phyloP scores from a whole-genome alignment of 1,140 invertebrate species.

The Drosophila lowei region DNA sequence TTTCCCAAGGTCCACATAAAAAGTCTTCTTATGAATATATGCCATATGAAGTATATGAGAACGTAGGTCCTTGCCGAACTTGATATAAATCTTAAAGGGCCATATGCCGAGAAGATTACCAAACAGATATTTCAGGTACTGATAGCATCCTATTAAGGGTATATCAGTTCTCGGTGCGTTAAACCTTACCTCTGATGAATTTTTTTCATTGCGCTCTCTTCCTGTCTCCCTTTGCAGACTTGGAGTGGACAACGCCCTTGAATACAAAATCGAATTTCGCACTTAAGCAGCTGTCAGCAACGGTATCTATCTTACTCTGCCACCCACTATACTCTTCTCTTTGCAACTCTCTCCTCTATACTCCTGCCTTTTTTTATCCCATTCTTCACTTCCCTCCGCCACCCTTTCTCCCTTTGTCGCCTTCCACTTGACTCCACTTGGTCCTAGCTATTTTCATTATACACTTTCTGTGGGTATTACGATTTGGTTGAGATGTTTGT shows the following conservation, averaged over 20 bases:
- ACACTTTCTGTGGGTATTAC: no score
- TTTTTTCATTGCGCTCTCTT: not conserved
- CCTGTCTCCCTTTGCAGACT: not conserved
- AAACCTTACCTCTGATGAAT: no score
- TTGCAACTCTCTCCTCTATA: not conserved
- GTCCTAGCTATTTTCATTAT: no score
- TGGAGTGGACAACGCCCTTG: constrained; percentile 30
- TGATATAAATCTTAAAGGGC: no score
- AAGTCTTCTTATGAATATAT: no score
- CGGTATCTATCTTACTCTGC: constrained; percentile 34
- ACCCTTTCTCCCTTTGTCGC: not conserved
- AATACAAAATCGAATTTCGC: constrained; percentile 58
- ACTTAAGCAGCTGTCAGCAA: constrained; percentile 41
- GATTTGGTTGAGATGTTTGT: constrained; percentile 1
- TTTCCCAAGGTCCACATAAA: no score
- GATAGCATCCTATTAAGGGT: no score
- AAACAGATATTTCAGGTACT: no score
- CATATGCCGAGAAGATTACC: no score
- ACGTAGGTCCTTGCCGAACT: no score
- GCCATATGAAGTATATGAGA: no score
- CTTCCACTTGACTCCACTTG: not conserved
- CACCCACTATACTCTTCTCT: not conserved
- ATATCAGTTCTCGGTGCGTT: no score
- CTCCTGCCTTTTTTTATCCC: not conserved
- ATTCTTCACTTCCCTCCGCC: not conserved